Base-by-base conservation (phyloP, 2,113 vertebrate genomes). In the Laterallus jamaicensis region DNA sequence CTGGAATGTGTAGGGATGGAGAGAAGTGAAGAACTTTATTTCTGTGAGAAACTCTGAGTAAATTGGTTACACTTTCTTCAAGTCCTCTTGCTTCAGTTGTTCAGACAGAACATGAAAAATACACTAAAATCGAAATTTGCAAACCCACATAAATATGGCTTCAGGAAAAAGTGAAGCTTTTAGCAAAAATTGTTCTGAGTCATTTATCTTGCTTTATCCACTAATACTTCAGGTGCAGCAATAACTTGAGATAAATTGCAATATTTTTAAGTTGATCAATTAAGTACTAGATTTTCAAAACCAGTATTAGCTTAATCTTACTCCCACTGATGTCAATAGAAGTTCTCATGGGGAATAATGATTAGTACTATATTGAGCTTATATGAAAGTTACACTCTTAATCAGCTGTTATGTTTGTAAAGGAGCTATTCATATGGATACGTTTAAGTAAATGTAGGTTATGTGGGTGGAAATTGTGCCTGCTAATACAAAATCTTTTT, bases 281-380 rank as follows among this genome's bases (percentile, higher is more conserved):
- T 91, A 87, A 85, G n/a, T 87, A 54, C 74, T 78, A 84, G 19
- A 40, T 52, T 87, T 91, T 95, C 75, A 88, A 82, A 94, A 82
- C 1, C 8, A 76, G 12, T 82, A 56, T 82, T 93, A 82, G 13
- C 54, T 95, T 80, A 91, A 80, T 82, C 49, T 85, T 91, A 75
- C 21, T 40, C 44, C 82, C 25, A 73, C 54, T 76, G 50, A 76
- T 82, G 70, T 54, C 74, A 52, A 26, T 58, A 69, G 66, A 82
- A 93, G 52, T 68, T 90, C 54, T 76, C 20, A 14, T 58, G 24
- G 58, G 70, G 32, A 92, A 68, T 79, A 85, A 75, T 49, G 15
- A 28, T 75, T 84, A 78, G 47, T 44, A 52, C 32, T 79, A 11
- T 68, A 52, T 22, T 69, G 47, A 68, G 29, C 3, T 92, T 62